Conservation (phyloP, 2,113 vertebrate species). For the Mesocricetus auratus region DNA sequence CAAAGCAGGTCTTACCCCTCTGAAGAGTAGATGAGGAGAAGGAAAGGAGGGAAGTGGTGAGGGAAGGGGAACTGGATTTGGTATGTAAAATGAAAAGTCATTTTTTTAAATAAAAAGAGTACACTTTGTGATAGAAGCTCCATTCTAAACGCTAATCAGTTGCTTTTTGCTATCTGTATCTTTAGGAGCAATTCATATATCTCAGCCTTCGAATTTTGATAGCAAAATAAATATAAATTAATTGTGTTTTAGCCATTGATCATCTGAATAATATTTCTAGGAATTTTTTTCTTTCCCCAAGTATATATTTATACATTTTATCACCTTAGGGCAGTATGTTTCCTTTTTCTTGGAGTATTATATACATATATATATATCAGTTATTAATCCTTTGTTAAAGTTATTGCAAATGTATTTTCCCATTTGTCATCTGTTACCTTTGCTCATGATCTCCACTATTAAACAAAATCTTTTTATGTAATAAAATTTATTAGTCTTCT, state of each 20-base stretch:
- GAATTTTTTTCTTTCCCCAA: slow-evolving; percentile 18
- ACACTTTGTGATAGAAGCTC: slow-evolving; percentile 45
- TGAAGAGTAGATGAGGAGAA: no score
- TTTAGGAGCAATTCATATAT: background rate
- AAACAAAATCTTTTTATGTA: slow-evolving; percentile 55
- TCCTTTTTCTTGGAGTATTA: slow-evolving; percentile 16
- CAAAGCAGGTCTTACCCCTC: no score
- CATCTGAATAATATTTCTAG: slow-evolving; percentile 46
- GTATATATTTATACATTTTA: slow-evolving; percentile 43
- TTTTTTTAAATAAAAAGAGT: background rate
- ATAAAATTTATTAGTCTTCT: slow-evolving; percentile 40
- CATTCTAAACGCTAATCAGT: slow-evolving; percentile 27
- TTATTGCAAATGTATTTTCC: slow-evolving; percentile 20
- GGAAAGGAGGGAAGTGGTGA: no score
- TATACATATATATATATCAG: slow-evolving; percentile 32
- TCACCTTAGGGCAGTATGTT: background rate
- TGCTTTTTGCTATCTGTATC: background rate
- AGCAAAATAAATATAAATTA: slow-evolving; percentile 34
- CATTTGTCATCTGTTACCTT: slow-evolving; percentile 47
- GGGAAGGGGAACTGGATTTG: no score
- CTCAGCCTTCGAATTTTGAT: background rate
- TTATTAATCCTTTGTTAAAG: slow-evolving; percentile 36
- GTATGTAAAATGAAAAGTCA: no score
- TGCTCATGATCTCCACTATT: background rate
- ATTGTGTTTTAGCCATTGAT: slow-evolving; percentile 46